These are phyloP conservation scores for Notodonta dromedarius DNA, from an alignment of 2,888 invertebrate species.

Conservation along the genomic window DNA sequence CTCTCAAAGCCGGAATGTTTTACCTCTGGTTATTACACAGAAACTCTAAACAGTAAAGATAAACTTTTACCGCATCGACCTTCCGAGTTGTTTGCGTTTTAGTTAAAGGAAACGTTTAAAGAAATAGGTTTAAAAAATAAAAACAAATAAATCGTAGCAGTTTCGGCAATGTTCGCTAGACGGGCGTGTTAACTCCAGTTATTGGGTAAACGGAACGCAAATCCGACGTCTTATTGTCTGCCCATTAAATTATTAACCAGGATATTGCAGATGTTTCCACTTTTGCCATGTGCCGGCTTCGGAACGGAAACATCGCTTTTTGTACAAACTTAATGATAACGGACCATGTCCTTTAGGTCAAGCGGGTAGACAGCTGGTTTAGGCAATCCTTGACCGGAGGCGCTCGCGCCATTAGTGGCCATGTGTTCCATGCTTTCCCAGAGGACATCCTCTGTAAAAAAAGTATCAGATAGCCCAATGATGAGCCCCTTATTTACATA, in stretches of 20 bases:
- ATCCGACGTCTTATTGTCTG: constrained; percentile 46
- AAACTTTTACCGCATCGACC: constrained; percentile 48
- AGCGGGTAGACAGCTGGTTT: constrained; percentile 70
- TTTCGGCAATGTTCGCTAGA: constrained; percentile 32
- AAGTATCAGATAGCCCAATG: constrained; percentile 55
- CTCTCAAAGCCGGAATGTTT: constrained; percentile 78
- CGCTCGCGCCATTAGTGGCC: constrained; percentile 46
- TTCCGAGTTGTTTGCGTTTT: constrained; percentile 24
- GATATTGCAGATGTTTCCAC: constrained; percentile 72
- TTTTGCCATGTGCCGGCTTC: constrained; percentile 61
- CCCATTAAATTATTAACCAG: constrained; percentile 58
- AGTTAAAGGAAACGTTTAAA: constrained; percentile 18
- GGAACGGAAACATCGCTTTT: constrained; percentile 71
- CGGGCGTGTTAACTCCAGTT: constrained; percentile 26
- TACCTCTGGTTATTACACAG: constrained; percentile 72
- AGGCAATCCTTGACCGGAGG: constrained; percentile 45
- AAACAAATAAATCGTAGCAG: constrained; percentile 26
- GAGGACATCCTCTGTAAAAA: constrained; percentile 43
- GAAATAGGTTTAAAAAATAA: constrained; percentile 10
- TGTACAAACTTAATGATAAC: constrained; percentile 62
- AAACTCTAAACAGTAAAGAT: constrained; percentile 49
- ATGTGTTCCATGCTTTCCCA: constrained; percentile 61
- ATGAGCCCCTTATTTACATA: constrained; percentile 59
- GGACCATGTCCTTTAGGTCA: constrained; percentile 63
- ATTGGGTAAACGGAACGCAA: constrained; percentile 52